These are phyloP conservation scores for Lepilemur septentrionalis DNA, from an alignment of 2,797 vertebrate genomes.

Conservation along the genomic window DNA sequence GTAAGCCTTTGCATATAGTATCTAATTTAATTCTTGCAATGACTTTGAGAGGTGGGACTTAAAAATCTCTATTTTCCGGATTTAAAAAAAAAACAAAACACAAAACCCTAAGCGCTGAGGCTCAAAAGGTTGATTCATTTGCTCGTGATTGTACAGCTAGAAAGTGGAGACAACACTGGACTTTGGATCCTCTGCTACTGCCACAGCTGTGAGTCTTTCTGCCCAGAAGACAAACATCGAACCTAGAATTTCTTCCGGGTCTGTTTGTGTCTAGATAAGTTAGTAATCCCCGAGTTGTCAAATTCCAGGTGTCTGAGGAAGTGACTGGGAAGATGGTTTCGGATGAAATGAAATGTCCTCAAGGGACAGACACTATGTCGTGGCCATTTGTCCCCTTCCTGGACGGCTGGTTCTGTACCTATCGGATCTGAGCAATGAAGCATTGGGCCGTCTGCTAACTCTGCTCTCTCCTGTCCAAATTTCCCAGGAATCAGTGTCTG, in stretches of 20 bases:
- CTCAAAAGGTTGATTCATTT: not conserved
- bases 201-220: not conserved
- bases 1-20: not conserved
- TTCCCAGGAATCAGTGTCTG: not conserved
- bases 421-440: fast-evolving
- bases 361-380: not conserved
- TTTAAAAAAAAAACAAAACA: not conserved
- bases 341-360: not conserved
- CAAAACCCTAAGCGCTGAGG: not conserved
- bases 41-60: not conserved
- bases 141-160: not conserved
- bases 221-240: not conserved
- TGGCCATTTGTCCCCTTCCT: not conserved
- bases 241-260: not conserved
- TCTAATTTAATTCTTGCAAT: not conserved
- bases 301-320: not conserved
- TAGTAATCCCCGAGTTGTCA: not conserved
- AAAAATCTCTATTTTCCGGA: not conserved
- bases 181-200: not conserved
- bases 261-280: not conserved
- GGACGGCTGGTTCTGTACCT: not conserved
- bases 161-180: not conserved
- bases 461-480: fast-evolving
- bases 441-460: fast-evolving
- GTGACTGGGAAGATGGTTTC: not conserved